Base-by-base conservation (phyloP, 2,888 invertebrate genomes). In the Dendrolimus houi region DNA sequence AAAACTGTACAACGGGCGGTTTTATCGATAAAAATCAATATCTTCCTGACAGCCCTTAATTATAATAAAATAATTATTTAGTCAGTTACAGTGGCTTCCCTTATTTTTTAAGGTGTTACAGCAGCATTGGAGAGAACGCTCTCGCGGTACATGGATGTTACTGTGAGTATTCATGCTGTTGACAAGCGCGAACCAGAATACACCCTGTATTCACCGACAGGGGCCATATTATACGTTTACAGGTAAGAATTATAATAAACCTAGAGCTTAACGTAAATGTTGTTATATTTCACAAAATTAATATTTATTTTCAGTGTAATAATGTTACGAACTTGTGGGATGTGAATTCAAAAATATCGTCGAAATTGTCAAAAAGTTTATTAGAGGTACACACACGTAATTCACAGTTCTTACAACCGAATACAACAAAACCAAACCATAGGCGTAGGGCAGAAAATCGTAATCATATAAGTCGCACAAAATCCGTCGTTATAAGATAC, bases 131-230 rank as follows among this genome's bases (percentile, higher is more conserved):
- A 95, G 72, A 93, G 95, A 58, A 92, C 93, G 0, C 92, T 97
- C 73, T 92, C 93, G 9, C 94, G 95, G 62, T 96, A 95, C 85
- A 92, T 97, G 67, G 96, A 97, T 68, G 95, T 96, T 9, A 93
- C 95, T 73, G 81, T 93, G 17, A 92, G 93, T 12, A 85, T 92
- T 58, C 94, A 95, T 67, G 91, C 92, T 52, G 93, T 95, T 0
- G 97, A 97, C 81, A 95, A 94, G 72, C 92, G 98, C 17, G 99
- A 99, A 78, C 98, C 98, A 0, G 98, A 99, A 77, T 97, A 96
- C 86, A 94, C 96, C 69, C 95, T 99, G 68, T 99, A 98, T 80
- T 95, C 96, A 66, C 94, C 95, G 53, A 94, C 96, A 0, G 93
- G 93, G 65, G 95, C 96, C 41, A 92, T 91, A 41, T 92, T 99